Evolutionary conservation across 2,888 invertebrate genomes (phyloP).

Genomic region (Ashinkailepas kermadecensis): DNA sequence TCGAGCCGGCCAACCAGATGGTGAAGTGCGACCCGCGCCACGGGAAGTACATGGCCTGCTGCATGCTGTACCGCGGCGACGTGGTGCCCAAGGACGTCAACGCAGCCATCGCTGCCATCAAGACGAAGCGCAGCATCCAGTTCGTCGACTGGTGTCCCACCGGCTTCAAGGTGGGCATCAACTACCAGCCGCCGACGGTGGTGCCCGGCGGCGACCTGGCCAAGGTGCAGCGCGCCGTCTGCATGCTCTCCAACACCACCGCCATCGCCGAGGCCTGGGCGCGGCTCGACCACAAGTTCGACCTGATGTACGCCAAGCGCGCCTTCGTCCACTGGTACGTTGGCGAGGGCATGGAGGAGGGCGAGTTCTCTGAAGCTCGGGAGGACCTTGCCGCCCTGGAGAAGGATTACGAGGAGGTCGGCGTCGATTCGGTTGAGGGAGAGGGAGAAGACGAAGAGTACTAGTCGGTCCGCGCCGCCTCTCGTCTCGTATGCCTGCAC

Average conservation of each 20-base stretch:
- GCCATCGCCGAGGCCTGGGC: slow-evolving; percentile 53
- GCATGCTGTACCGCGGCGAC: slow-evolving; percentile 47
- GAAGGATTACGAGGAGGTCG: slow-evolving; percentile 46
- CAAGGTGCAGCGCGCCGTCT: slow-evolving; percentile 48
- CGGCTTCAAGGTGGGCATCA: slow-evolving; percentile 61
- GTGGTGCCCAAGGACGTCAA: slow-evolving; percentile 47
- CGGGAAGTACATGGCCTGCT: slow-evolving; percentile 46
- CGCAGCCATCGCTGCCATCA: slow-evolving; percentile 43
- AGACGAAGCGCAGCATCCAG: slow-evolving; percentile 46
- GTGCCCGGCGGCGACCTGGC: slow-evolving; percentile 88
- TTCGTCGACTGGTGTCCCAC: slow-evolving; percentile 49
- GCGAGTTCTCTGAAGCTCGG: slow-evolving; percentile 45
- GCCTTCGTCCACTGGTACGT: slow-evolving; percentile 49
- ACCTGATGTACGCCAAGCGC: slow-evolving; percentile 51
- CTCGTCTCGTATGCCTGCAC: too few species aligned
- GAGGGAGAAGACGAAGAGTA: slow-evolving; percentile 35
- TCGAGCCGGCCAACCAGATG: slow-evolving; percentile 37
- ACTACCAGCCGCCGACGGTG: slow-evolving; percentile 89
- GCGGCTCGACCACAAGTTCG: slow-evolving; percentile 51
- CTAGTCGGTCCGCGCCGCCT: slow-evolving; percentile 23
- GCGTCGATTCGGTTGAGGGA: slow-evolving; percentile 37
- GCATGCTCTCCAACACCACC: slow-evolving; percentile 52
- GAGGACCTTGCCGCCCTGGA: slow-evolving; percentile 44
- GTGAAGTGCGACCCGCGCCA: slow-evolving; percentile 41
- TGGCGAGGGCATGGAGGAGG: slow-evolving; percentile 50